Evolutionary conservation across 2,888 invertebrate species (phyloP).

Genomic region (Ophioninae sp.): DNA sequence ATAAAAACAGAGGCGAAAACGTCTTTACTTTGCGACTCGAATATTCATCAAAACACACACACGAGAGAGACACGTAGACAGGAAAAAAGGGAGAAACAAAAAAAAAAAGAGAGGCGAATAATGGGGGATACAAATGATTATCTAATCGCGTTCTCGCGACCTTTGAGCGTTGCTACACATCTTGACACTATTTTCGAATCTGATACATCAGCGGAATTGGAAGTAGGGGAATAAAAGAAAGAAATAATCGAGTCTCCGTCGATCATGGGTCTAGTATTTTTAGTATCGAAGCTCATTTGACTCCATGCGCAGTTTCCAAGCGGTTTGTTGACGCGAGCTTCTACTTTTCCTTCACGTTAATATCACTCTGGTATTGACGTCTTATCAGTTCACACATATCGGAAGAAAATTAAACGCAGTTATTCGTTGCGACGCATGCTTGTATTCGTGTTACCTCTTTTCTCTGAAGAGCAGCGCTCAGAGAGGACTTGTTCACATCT

Average conservation of each 20-base stretch:
- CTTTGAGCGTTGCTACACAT: slow-evolving; percentile 54
- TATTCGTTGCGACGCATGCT: slow-evolving; percentile 23
- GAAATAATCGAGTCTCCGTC: slow-evolving; percentile 28
- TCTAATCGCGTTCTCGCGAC: slow-evolving; percentile 46
- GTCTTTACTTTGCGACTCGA: neutral
- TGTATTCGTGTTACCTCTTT: slow-evolving; percentile 85
- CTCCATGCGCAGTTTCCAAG: neutral
- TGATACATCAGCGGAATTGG: slow-evolving; percentile 5
- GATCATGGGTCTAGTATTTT: slow-evolving; percentile 35
- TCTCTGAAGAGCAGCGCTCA: slow-evolving; percentile 88
- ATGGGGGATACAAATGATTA: slow-evolving; percentile 29
- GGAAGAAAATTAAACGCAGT: slow-evolving; percentile 20
- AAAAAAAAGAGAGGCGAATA: slow-evolving; percentile 16
- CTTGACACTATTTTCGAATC: slow-evolving; percentile 54
- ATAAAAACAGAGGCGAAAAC: neutral
- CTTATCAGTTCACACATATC: slow-evolving; percentile 21
- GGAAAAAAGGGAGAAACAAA: slow-evolving; percentile 11
- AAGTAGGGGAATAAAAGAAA: neutral
- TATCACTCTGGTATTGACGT: slow-evolving; percentile 16
- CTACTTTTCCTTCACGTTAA: slow-evolving; percentile 2
- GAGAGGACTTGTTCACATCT: slow-evolving; percentile 89
- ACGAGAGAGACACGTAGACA: slow-evolving; percentile 8
- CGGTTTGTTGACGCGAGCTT: neutral
- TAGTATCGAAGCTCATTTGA: slow-evolving; percentile 20
- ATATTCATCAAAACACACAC: slow-evolving; percentile 17